phyloP scores from a whole-genome alignment of 1,140 invertebrate genomes.

The Stenopsyche tienmushanensis region DNA sequence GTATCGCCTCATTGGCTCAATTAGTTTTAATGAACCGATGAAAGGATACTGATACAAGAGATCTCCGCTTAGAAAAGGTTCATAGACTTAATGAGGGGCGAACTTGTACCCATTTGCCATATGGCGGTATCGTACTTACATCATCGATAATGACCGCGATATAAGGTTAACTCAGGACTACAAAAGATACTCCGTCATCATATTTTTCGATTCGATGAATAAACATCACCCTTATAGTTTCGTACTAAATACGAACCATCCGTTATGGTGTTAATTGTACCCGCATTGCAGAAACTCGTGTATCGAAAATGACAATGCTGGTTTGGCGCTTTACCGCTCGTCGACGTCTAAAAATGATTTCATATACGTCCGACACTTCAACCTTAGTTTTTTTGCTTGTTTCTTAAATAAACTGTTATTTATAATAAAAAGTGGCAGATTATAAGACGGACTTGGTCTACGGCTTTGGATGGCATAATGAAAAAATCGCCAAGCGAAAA shows the following conservation, averaged over 20 bases:
- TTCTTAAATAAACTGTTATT: too few relatives aligned
- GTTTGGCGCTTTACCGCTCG: neutral
- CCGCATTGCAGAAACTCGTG: too few relatives aligned
- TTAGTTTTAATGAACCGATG: slow-evolving; percentile 23
- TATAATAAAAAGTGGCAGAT: too few relatives aligned
- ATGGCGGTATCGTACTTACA: neutral
- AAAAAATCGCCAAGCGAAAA: too few relatives aligned
- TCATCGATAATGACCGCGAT: neutral
- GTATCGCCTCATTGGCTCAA: slow-evolving; percentile 19
- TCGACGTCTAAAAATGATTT: neutral
- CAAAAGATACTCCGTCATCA: neutral
- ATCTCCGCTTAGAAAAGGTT: neutral
- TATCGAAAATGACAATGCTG: neutral
- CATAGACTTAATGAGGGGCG: neutral
- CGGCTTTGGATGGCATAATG: too few relatives aligned
- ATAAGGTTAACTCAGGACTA: neutral
- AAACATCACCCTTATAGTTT: neutral
- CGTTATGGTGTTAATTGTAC: neutral
- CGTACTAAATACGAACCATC: neutral
- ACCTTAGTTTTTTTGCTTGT: too few relatives aligned
- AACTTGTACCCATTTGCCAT: neutral
- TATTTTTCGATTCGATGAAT: neutral
- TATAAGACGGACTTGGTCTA: too few relatives aligned
- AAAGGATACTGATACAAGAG: neutral
- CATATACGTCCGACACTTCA: too few relatives aligned